Base-by-base conservation (phyloP, 2,888 invertebrate genomes). In the Hyalella azteca region DNA sequence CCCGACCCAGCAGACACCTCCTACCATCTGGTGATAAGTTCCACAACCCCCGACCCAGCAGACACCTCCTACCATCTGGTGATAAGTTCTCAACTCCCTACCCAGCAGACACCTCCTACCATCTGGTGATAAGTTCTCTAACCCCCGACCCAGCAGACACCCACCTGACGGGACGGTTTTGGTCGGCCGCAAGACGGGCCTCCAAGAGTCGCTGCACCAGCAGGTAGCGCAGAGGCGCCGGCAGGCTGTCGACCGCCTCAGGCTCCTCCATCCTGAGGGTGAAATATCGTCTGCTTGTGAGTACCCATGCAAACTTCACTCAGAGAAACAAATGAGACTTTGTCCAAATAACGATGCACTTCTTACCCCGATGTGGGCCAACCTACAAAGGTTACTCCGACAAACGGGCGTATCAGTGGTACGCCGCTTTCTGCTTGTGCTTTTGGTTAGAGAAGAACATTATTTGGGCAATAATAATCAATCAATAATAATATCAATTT, bases 191-290 rank as follows among this genome's bases (percentile, higher is more conserved):
- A n/a, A 66, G 66, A 15, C 66, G 66, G 1, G 66, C 66, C 15
- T 66, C 66, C 66, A 66, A 36, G 3, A 66, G 66, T 0, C 66
- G 66, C 66, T 66, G 66, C 36, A 66, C 66, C 36, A 66, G 66
- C 36, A 66, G 66, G 39, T 66, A 66, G 3, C 39, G 66, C 36
- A 66, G 66, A 2, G 66, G 39, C 15, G 39, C 29, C 32, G 66
- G 66, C 36, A 66, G 66, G 39, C 66, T 36, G 19, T 66, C 66
- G 15, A 66, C 19, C 0, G 36, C 66, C 66, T 66, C 36, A 0
- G 66, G 36, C 66, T 32, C 66, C 36, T 66, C 66, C 39, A 36
- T 3, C 36, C 66, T 66, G 66, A 15, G 29, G 36, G 3, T 7
- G 19, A 13, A 3, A 49, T n/a, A n/a, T n/a, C n/a, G n/a, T n/a